Evolutionary conservation across 1,140 invertebrate genomes (phyloP).

Genomic region (Euura saliciscinereae): DNA sequence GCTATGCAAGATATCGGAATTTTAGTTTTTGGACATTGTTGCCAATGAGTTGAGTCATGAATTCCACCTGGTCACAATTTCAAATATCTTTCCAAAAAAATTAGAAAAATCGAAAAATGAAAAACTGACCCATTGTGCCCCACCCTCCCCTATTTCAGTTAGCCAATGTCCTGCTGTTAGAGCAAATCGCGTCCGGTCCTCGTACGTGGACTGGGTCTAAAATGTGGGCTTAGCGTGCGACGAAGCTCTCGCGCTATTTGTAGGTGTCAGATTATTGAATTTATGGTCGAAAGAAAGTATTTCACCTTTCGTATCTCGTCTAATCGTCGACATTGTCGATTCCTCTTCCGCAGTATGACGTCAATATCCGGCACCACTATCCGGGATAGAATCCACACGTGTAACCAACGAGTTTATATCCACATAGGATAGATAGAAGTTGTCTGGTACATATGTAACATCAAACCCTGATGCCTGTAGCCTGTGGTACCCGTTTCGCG

Average conservation of each 20-base stretch:
- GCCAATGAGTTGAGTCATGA: too few relatives aligned
- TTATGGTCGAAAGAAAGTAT: constrained; percentile 30
- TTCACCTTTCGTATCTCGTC: constrained; percentile 1
- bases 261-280: constrained; percentile 33
- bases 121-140: too few relatives aligned
- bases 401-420: neutral
- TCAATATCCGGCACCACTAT: too few relatives aligned
- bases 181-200: neutral
- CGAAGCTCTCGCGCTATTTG: constrained; percentile 14
- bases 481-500: constrained; percentile 10
- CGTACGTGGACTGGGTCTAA: constrained; percentile 26
- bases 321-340: too few relatives aligned
- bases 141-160: too few relatives aligned
- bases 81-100: too few relatives aligned
- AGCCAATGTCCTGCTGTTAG: neutral
- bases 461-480: neutral
- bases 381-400: neutral
- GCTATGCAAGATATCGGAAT: too few relatives aligned
- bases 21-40: too few relatives aligned
- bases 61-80: too few relatives aligned
- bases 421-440: too few relatives aligned
- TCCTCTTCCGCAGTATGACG: neutral
- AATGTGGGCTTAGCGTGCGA: constrained; percentile 20
- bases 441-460: too few relatives aligned
- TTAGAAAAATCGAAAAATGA: too few relatives aligned